phyloP scores from a whole-genome alignment of 1,140 invertebrate genomes.

The Monomorium pharaonis region DNA sequence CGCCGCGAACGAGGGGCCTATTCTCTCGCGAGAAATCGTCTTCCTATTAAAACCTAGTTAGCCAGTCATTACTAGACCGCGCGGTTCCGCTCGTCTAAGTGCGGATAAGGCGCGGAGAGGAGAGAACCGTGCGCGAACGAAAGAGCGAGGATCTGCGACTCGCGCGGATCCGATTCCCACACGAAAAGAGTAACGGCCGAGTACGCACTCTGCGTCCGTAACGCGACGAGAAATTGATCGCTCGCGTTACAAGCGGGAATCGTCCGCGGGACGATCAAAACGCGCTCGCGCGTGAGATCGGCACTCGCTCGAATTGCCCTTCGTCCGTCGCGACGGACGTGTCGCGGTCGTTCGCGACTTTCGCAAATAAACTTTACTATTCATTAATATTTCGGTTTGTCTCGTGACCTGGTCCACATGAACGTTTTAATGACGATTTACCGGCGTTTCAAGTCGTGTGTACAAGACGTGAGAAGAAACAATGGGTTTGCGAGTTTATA shows the following conservation, averaged over 20 bases:
- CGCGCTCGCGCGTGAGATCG: not conserved
- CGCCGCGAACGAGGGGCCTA: slow-evolving; percentile 47
- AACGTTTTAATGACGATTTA: not conserved
- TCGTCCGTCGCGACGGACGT: not conserved
- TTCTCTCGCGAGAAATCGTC: slow-evolving; percentile 67
- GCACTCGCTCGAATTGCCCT: not conserved
- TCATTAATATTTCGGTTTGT: slow-evolving; percentile 15
- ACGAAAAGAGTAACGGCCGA: slow-evolving; percentile 51
- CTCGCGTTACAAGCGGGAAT: slow-evolving; percentile 10
- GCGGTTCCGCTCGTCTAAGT: slow-evolving; percentile 32
- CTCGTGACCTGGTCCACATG: not conserved
- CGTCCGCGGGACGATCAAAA: not conserved
- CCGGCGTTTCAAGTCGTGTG: not conserved
- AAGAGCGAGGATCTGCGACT: slow-evolving; percentile 31
- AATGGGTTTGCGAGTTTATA: no score
- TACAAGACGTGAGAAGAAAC: not conserved
- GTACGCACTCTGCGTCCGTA: slow-evolving; percentile 58
- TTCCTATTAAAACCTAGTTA: slow-evolving; percentile 79
- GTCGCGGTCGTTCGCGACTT: not conserved
- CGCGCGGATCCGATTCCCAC: not conserved
- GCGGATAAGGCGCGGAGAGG: slow-evolving; percentile 44
- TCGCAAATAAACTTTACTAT: not conserved
- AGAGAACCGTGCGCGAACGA: not conserved
- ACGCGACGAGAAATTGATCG: slow-evolving; percentile 53
- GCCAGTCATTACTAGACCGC: slow-evolving; percentile 73